Conservation (phyloP, 1,140 invertebrate genomes). For the Drosophila pruinosa region DNA sequence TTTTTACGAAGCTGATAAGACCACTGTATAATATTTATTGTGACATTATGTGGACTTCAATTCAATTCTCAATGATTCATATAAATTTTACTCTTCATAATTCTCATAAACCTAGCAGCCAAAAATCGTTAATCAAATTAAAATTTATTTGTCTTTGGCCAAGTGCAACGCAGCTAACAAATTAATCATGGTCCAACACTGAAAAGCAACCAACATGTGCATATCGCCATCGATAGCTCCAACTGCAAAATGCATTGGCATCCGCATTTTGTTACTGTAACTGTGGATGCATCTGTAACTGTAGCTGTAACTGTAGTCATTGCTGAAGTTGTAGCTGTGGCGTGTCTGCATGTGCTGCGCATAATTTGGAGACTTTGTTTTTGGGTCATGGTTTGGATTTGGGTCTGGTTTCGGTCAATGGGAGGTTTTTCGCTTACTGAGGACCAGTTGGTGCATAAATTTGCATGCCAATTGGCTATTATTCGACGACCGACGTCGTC, state of each 20-base stretch:
- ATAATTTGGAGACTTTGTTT: conserved; percentile 66
- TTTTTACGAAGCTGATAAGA: too few species aligned
- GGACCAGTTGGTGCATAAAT: conserved; percentile 64
- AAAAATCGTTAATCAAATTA: conserved; percentile 72
- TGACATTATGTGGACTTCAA: too few species aligned
- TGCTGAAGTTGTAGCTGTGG: conserved; percentile 4
- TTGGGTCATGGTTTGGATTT: conserved; percentile 25
- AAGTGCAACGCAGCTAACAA: conserved; percentile 30
- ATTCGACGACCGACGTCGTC: conserved; percentile 26
- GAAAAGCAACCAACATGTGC: conserved; percentile 39
- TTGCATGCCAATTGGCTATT: conserved; percentile 58
- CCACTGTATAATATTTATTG: too few species aligned
- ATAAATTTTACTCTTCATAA: background rate
- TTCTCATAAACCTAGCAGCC: background rate
- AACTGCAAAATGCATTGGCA: conserved; percentile 15
- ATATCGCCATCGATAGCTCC: background rate
- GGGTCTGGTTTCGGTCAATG: conserved; percentile 29
- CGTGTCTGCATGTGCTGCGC: conserved; percentile 38
- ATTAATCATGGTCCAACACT: conserved; percentile 44
- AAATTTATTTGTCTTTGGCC: conserved; percentile 58
- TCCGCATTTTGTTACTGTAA: conserved; percentile 13
- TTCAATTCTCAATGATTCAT: background rate
- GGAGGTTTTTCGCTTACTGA: conserved; percentile 43
- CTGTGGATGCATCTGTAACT: background rate
- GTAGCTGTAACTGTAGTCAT: background rate